Conservation (phyloP, 2,797 vertebrate species). For the Moxostoma hubbsi region DNA sequence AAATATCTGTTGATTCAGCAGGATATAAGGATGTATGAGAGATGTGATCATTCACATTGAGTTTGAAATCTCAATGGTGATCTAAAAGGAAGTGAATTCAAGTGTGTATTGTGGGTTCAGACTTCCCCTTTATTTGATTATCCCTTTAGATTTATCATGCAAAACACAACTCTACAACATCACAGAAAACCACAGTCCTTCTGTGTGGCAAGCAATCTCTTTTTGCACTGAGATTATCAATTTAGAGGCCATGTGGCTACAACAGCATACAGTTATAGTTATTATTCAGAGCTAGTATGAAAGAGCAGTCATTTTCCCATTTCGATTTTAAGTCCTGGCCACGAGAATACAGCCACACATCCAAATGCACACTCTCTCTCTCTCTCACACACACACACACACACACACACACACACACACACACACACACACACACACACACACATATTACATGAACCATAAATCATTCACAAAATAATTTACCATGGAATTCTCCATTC, state of each 20-base stretch:
- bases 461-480: conserved; percentile 14
- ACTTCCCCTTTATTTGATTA: conserved; percentile 3
- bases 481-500: conserved; percentile 8
- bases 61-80: neutral
- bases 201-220: conserved; percentile 5
- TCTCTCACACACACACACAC: neutral
- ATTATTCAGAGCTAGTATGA: conserved; percentile 4
- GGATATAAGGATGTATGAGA: conserved; percentile 16
- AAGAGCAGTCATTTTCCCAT: neutral
- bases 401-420: neutral
- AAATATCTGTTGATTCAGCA: neutral
- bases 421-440: neutral
- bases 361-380: too few relatives aligned
- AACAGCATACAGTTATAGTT: neutral
- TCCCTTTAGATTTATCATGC: conserved; percentile 29
- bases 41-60: conserved; percentile 3
- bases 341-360: neutral
- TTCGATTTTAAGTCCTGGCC: conserved; percentile 16
- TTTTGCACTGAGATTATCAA: neutral
- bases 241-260: conserved; percentile 4
- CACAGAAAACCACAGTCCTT: neutral
- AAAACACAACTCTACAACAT: conserved; percentile 2
- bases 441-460: neutral
- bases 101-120: neutral
- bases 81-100: conserved; percentile 22